These are phyloP conservation scores for Bombylius major DNA, from an alignment of 2,888 invertebrate genomes.

Conservation along the genomic window DNA sequence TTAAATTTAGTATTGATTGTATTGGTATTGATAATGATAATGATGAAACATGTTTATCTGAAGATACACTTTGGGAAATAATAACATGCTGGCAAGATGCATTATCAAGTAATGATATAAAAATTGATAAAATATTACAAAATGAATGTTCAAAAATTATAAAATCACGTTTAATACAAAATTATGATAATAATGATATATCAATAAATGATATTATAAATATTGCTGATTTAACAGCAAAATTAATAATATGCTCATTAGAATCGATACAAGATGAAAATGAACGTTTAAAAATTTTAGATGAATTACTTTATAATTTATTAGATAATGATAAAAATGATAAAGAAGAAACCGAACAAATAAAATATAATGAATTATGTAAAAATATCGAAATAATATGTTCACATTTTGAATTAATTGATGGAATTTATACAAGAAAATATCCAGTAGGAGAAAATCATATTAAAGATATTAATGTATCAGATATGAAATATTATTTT, in stretches of 20 bases:
- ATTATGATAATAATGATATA: constrained; percentile 5
- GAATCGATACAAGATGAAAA: constrained; percentile 23
- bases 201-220: constrained; percentile 16
- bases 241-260: constrained; percentile 29
- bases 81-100: constrained; percentile 47
- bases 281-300: constrained; percentile 20
- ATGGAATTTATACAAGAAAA: constrained; percentile 13
- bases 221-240: constrained; percentile 25
- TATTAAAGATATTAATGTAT: neutral
- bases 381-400: constrained; percentile 19
- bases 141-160: constrained; percentile 22
- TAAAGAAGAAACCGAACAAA: neutral
- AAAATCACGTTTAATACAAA: constrained; percentile 14
- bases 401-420: constrained; percentile 23
- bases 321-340: neutral
- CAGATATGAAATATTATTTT: constrained; percentile 16
- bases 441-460: neutral
- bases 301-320: constrained; percentile 14
- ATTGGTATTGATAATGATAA: constrained; percentile 24
- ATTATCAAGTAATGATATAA: constrained; percentile 31
- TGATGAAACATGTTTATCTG: constrained; percentile 18
- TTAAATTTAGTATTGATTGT: constrained; percentile 36
- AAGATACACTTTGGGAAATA: constrained; percentile 44
- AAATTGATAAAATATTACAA: constrained; percentile 21
- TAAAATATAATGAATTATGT: constrained; percentile 10